Conservation (phyloP, 2,888 invertebrate species). For the Myopa tessellatipennis region DNA sequence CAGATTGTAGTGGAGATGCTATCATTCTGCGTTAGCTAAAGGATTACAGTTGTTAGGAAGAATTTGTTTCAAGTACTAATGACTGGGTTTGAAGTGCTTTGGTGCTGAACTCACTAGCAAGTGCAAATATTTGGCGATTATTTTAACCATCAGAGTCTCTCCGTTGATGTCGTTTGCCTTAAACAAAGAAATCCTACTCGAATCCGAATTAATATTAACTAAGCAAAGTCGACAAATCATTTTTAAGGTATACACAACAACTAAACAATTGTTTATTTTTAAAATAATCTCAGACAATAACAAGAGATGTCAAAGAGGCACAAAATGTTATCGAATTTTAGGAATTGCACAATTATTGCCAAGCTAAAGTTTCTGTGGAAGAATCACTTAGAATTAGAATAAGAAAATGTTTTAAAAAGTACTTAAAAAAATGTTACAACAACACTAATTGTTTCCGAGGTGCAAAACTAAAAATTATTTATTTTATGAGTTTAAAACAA, state of each 20-base stretch:
- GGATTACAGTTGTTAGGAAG: neutral
- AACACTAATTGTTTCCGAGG: too few relatives aligned
- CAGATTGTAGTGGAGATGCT: slow-evolving; percentile 10
- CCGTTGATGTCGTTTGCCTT: neutral
- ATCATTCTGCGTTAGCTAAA: slow-evolving; percentile 15
- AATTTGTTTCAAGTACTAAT: neutral
- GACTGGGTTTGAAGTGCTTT: too few relatives aligned
- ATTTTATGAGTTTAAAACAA: too few relatives aligned
- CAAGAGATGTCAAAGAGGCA: neutral
- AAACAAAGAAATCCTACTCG: neutral
- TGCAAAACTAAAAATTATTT: too few relatives aligned
- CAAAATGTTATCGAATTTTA: neutral
- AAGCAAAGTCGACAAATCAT: slow-evolving; percentile 27
- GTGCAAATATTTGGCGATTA: slow-evolving; percentile 17
- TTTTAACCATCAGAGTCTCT: neutral
- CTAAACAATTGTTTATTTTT: slow-evolving; percentile 15
- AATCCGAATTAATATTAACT: slow-evolving; percentile 1
- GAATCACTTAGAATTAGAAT: too few relatives aligned
- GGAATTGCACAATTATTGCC: too few relatives aligned
- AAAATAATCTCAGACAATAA: neutral
- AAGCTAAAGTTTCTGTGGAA: neutral
- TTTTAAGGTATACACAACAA: too few relatives aligned
- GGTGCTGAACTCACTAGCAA: neutral
- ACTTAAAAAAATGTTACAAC: too few relatives aligned
- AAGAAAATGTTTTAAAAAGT: too few relatives aligned